phyloP scores from a whole-genome alignment of 1,140 invertebrate species.

The Drosophila busckii region DNA sequence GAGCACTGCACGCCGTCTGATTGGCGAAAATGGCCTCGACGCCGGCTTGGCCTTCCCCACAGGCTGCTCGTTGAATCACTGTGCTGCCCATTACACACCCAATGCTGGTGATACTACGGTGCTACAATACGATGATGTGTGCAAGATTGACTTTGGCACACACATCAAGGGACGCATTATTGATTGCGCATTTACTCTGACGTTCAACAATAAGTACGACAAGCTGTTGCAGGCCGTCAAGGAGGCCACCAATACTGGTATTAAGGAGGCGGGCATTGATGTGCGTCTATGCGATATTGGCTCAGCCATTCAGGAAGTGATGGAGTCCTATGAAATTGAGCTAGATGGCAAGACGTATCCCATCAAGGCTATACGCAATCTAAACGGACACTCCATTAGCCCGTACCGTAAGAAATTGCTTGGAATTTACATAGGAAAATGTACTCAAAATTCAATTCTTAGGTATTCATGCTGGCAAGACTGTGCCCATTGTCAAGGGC shows the following conservation, averaged over 20 bases:
- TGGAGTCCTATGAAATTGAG: conserved; percentile 99
- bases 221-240: conserved; percentile 96
- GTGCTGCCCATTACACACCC: conserved; percentile 99
- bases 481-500: conserved; percentile 99
- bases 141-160: conserved; percentile 99
- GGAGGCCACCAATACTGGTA: conserved; percentile 98
- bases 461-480: conserved; percentile 99
- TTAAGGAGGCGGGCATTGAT: conserved; percentile 96
- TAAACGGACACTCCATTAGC: conserved; percentile 98
- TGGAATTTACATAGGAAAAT: too few relatives aligned
- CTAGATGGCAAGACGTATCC: conserved; percentile 97
- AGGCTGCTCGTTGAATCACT: conserved; percentile 98
- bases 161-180: conserved; percentile 99
- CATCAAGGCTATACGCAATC: conserved; percentile 98
- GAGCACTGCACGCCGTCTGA: conserved; percentile 92
- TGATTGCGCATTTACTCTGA: conserved; percentile 98
- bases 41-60: conserved; percentile 99
- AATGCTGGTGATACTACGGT: conserved; percentile 98
- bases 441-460: not conserved
- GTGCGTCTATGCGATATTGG: conserved; percentile 98
- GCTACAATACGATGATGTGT: conserved; percentile 97
- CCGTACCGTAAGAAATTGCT: conserved; percentile 95
- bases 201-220: conserved; percentile 98
- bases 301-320: conserved; percentile 98
- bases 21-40: conserved; percentile 96